Conservation (phyloP, 1,140 invertebrate genomes). For the Apolygus lucorum region DNA sequence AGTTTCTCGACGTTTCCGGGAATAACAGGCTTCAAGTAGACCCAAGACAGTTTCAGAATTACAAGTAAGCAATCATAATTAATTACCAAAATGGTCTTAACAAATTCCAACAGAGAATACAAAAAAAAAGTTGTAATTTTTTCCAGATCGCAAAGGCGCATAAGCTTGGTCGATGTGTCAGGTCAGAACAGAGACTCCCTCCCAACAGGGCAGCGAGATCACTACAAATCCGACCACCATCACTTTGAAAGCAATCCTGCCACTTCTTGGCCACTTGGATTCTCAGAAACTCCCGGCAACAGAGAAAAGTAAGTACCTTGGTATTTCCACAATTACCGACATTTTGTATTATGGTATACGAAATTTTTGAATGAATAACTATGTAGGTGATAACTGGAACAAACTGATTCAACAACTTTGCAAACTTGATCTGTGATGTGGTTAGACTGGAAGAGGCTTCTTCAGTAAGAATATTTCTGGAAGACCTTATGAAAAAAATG, state of each 20-base stretch:
- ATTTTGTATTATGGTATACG: no score
- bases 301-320: conserved; percentile 44
- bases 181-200: conserved; percentile 59
- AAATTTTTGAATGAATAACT: no score
- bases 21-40: conserved; percentile 71
- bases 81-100: no score
- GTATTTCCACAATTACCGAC: no score
- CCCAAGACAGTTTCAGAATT: conserved; percentile 66
- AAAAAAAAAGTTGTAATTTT: not conserved
- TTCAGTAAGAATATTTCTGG: no score
- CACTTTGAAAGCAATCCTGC: not conserved
- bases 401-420: no score
- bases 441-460: no score
- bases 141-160: conserved; percentile 54
- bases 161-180: conserved; percentile 72
- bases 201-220: conserved; percentile 49
- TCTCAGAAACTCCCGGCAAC: conserved; percentile 71
- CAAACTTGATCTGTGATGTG: no score
- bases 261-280: conserved; percentile 67
- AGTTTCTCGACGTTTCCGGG: conserved; percentile 75
- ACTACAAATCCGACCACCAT: conserved; percentile 28
- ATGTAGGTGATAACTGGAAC: no score
- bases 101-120: no score
- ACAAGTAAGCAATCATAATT: conserved; percentile 47
- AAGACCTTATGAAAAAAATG: no score